Evolutionary conservation across 2,888 invertebrate genomes (phyloP), one percentile per base, ranked within the genome.

Genomic region (Frankliniella intonsa): DNA sequence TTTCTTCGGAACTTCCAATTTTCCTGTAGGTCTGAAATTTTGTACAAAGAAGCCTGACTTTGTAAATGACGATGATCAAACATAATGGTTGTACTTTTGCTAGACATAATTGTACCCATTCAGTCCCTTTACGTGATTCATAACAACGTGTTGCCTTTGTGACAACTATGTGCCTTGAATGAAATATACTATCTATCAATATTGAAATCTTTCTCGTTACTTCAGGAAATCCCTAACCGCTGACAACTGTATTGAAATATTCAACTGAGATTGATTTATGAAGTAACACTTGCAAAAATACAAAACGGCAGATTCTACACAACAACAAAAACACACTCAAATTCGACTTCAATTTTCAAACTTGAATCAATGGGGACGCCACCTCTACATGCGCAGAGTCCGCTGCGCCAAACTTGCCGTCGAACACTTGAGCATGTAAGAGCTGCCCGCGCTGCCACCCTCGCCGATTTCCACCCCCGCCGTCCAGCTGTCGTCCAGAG

Each of bases 1-100:
- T 22, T 12, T 76, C 69, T 22, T 22, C 8, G 11, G 25, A 76
- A 22, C 69, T 76, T 76, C 25, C 69, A 76, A 22, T 25, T 25
- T 76, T 76, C 22, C 12, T 76, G 25, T 76, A 76, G 25, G 69
- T 76, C 69, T 76, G 69, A 76, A 76, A 76, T 25, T 69, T 22
- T 76, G 69, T 76, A 76, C 25, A 76, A 76, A 76, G 12, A 55
- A 55, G 22, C 25, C 12, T 25, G 69, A 76, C 69, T 76, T 25
- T 76, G 69, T 76, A 76, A 76, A 76, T 76, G 69, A 38, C 38
- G 38, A 62, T 62, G 62, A 76, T 76, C 69, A 76, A 76, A 76
- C 69, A 76, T 8, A 76, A 22, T 25, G 69, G 69, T 76, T 76
- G 69, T 76, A 76, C 12, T 25, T 25, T 62, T 62, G 62, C 62